phyloP scores from a whole-genome alignment of 2,888 invertebrate species.

The Mellilla xanthometata region DNA sequence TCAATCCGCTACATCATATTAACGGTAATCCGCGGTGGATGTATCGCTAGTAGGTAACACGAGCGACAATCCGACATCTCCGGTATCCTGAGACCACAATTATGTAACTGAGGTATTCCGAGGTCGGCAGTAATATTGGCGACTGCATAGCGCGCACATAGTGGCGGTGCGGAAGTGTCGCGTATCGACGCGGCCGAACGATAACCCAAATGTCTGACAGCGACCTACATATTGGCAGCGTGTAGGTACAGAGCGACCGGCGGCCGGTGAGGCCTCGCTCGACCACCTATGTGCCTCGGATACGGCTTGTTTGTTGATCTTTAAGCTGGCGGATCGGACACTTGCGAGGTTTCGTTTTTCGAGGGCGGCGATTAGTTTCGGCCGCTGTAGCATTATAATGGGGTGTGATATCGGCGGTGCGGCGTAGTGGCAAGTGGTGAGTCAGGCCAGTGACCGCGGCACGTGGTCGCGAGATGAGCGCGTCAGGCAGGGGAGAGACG shows the following conservation, averaged over 20 bases:
- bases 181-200: slow-evolving; percentile 75
- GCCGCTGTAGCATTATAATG: slow-evolving; percentile 26
- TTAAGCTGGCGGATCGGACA: slow-evolving; percentile 30
- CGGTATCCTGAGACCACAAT: slow-evolving; percentile 47
- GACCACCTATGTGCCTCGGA: slow-evolving; percentile 41
- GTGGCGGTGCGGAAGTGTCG: slow-evolving; percentile 68
- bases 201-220: slow-evolving; percentile 78
- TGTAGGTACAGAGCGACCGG: slow-evolving; percentile 55
- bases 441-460: slow-evolving; percentile 78
- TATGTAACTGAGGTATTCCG: slow-evolving; percentile 54
- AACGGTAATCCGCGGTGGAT: slow-evolving; percentile 30
- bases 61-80: slow-evolving; percentile 45
- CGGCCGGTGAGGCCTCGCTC: slow-evolving; percentile 45
- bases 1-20: not conserved
- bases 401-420: slow-evolving; percentile 20
- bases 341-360: slow-evolving; percentile 24
- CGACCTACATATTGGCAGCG: slow-evolving; percentile 70
- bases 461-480: slow-evolving; percentile 80
- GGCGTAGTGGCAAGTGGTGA: slow-evolving; percentile 44
- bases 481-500: slow-evolving; percentile 77
- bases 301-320: slow-evolving; percentile 48
- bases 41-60: slow-evolving; percentile 44
- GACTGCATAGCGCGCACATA: slow-evolving; percentile 64
- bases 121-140: slow-evolving; percentile 59
- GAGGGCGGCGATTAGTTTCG: slow-evolving; percentile 28